Evolutionary conservation across 2,888 invertebrate species (phyloP), one percentile per base, ranked within the genome.

Genomic region (Plebejus anna): DNA sequence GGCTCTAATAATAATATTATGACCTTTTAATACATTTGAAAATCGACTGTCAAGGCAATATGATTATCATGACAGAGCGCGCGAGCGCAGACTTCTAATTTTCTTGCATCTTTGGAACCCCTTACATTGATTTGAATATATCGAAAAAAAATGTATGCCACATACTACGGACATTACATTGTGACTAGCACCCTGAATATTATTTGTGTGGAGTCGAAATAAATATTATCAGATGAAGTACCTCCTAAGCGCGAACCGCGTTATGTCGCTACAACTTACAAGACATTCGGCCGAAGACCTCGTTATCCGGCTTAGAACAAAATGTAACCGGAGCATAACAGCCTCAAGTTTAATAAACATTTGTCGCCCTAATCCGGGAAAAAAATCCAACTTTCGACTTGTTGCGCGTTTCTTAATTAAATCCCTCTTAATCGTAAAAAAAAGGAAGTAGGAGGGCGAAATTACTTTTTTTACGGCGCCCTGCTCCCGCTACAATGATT

Each of bases 401-500:
- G 73, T 77, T 77, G 77, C 76, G 78, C 76, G 78, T 76, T 71
- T 66, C 71, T 77, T 79, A 79, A 80, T 78, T 79, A 78, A 77
- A 78, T 66, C 59, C 36, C 59, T 71, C 77, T 78, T 78, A 78
- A 79, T 79, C 77, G 70, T 57, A 81, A 81, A 81, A 81, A 79
- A 78, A 75, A 83, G 79, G 77, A 75, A 78, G 78, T 81, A 84
- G 83, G 82, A 81, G 80, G 76, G 81, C 81, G 81, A 82, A 85
- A 87, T 87, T 86, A 84, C 85, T 87, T 87, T 88, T 47, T 86
- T 84, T 85, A 84, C 84, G 83, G 84, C 81, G 80, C 80, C 80
- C 80, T 81, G 81, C 32, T 32, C 78, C 79, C 73, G 77, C 66
- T 57, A 81, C 80, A 81, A 87, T 89, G 89, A 90, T 90, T 90